phyloP scores from a whole-genome alignment of 2,888 invertebrate genomes.

The Platypus cylindrus region DNA sequence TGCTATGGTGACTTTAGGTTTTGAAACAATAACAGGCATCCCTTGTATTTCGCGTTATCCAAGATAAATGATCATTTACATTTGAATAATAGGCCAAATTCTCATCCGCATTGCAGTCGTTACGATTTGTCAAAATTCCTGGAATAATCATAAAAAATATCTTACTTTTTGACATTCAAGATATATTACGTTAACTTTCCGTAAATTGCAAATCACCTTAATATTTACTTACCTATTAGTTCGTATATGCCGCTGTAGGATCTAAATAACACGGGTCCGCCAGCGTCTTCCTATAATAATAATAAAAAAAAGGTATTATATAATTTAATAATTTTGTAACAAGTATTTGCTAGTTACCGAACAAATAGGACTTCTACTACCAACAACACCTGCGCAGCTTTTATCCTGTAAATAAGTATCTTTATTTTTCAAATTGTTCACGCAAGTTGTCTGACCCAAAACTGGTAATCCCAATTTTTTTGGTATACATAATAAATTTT shows the following conservation, averaged over 20 bases:
- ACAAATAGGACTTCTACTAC: constrained; percentile 38
- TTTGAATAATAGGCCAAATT: constrained; percentile 39
- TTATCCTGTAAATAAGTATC: constrained; percentile 37
- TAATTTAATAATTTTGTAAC: too few relatives aligned
- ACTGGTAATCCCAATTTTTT: constrained; percentile 42
- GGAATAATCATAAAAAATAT: too few relatives aligned
- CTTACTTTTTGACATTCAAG: too few relatives aligned
- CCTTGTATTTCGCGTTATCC: constrained; percentile 44
- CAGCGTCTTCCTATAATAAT: constrained; percentile 40
- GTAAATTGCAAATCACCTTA: constrained; percentile 1
- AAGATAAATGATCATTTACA: constrained; percentile 40
- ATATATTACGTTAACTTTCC: neutral
- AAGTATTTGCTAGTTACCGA: constrained; percentile 29
- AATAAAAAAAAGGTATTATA: too few relatives aligned
- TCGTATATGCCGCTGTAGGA: constrained; percentile 39
- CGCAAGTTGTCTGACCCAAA: constrained; percentile 36
- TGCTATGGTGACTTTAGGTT: constrained; percentile 20
- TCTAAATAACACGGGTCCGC: constrained; percentile 42
- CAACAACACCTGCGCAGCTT: constrained; percentile 43
- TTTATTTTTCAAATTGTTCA: constrained; percentile 28
- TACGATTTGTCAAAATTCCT: constrained; percentile 41
- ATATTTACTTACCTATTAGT: constrained; percentile 34
- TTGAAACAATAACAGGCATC: constrained; percentile 43
- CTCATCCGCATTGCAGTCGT: constrained; percentile 35
- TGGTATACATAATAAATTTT: constrained; percentile 33